Evolutionary conservation across 2,888 invertebrate genomes (phyloP).

Genomic region (Asteroscopus sphinx): DNA sequence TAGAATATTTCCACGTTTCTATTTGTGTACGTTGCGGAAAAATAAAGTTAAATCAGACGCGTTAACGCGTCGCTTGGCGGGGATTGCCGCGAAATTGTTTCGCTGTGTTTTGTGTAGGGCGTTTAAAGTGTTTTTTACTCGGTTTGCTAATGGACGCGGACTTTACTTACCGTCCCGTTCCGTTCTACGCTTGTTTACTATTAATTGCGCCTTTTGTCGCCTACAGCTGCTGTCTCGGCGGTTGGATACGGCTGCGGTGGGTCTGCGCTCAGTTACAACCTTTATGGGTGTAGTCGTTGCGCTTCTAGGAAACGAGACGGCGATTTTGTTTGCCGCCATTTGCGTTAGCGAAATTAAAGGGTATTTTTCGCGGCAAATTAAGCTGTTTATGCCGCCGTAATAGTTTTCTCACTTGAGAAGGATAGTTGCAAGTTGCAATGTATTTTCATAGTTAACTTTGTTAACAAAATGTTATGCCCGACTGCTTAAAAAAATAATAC

Average conservation of each 20-base stretch:
- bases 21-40: conserved; percentile 67
- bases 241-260: conserved; percentile 61
- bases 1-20: conserved; percentile 56
- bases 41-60: conserved; percentile 80
- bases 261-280: conserved; percentile 61
- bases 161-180: conserved; percentile 75
- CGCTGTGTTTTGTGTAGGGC: conserved; percentile 74
- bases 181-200: conserved; percentile 80
- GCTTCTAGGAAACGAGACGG: conserved; percentile 52
- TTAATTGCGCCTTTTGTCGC: conserved; percentile 87
- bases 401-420: conserved; percentile 20
- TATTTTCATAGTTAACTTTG: not conserved
- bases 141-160: conserved; percentile 78
- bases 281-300: conserved; percentile 65
- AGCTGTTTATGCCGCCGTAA: conserved; percentile 33
- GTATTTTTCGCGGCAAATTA: conserved; percentile 39
- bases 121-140: conserved; percentile 71
- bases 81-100: conserved; percentile 79
- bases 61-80: conserved; percentile 76
- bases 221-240: conserved; percentile 72
- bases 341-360: conserved; percentile 39
- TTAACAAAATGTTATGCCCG: too few relatives aligned
- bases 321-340: conserved; percentile 53
- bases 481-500: too few relatives aligned
- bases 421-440: not conserved